Base-by-base conservation (phyloP, 2,113 vertebrate genomes). In the Ascaphus truei region DNA sequence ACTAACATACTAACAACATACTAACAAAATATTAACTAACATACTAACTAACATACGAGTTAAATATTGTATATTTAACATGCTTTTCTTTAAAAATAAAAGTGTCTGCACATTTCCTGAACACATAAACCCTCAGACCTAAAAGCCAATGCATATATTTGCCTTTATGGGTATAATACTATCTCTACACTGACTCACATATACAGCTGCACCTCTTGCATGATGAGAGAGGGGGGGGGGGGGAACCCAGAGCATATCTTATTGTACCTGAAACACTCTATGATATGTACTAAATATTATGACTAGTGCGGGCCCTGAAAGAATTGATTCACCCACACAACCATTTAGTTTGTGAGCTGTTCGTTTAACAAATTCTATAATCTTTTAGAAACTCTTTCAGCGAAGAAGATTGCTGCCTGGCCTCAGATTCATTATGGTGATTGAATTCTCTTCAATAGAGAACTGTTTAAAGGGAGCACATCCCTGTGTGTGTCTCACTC, bases 391-490 rank as follows among this genome's bases (percentile, higher is more conserved):
- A 92, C 94, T 92, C 91, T 94, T 93, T 92, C 92, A 91, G 90
- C 91, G 89, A 83, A 84, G 90, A 90, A 87, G 91, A 95, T 93
- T 92, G 93, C 91, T 85, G 90, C 90, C 90, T 92, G 89, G 92
- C 89, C 92, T 91, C 88, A 90, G 91, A 93, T 95, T 95, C 92
- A 92, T 94, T 94, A 92, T 91, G 91, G 91, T 93, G 93, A 95
- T 94, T 91, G 92, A 95, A 92, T 93, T 91, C 88, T 92, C 90
- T 93, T 95, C 93, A 93, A 93, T 93, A 93, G 91, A 92, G 92
- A 91, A 90, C 89, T 91, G 93, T 93, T 94, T 90, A 93, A 91
- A 88, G 80, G 86, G 85, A 88, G 88, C 85, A 85, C 83, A 89
- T 82, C 87, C 81, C 88, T 82, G 87, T 81, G 87, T 81, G 86